phyloP scores from a whole-genome alignment of 2,888 invertebrate species.

The Philhelius pedissequus region DNA sequence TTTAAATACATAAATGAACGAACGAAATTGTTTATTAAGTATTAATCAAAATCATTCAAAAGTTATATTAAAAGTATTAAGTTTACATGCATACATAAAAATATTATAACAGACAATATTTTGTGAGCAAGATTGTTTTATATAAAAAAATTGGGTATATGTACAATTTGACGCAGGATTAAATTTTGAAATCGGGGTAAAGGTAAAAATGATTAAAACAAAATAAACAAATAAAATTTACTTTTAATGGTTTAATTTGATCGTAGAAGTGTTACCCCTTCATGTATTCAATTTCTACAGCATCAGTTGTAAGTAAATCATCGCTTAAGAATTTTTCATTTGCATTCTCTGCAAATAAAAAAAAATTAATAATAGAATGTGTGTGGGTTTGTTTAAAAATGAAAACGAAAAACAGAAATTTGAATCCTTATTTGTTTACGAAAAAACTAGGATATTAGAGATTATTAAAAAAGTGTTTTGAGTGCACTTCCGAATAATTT shows the following conservation, averaged over 20 bases:
- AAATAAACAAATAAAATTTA: constrained; percentile 18
- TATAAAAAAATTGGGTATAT: not conserved
- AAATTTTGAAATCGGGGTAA: not conserved
- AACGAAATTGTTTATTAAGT: not conserved
- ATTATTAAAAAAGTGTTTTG: not conserved
- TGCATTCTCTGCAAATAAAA: constrained; percentile 65
- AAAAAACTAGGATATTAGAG: not conserved
- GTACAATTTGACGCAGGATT: not conserved
- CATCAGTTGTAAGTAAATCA: constrained; percentile 65
- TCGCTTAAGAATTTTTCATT: constrained; percentile 65
- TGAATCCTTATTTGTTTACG: not conserved
- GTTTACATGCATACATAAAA: not conserved
- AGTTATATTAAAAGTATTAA: not conserved
- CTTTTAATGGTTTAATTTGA: constrained; percentile 18
- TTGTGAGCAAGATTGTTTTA: not conserved
- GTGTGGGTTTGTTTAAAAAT: not conserved
- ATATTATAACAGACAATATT: not conserved
- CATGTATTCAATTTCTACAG: constrained; percentile 67
- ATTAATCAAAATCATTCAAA: not conserved
- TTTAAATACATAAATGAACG: not conserved
- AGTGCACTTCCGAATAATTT: not conserved
- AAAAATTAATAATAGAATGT: constrained; percentile 15
- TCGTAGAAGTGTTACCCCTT: constrained; percentile 54
- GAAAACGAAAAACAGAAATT: not conserved
- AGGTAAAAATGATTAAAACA: not conserved